Base-by-base conservation (phyloP, 2,113 vertebrate species). In the Etheostoma spectabile region DNA sequence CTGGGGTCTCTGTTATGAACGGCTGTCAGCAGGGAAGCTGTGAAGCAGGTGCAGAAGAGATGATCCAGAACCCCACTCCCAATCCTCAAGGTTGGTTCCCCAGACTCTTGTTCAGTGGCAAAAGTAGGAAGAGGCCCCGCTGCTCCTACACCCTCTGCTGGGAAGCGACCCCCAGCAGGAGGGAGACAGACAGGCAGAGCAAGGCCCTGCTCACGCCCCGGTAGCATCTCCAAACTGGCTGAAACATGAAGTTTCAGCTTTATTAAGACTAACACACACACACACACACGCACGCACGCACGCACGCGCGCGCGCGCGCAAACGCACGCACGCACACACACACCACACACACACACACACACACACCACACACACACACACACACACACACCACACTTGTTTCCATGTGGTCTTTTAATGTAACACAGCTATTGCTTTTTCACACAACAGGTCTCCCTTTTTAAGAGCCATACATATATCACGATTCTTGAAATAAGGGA, bases 11-110 rank as follows among this genome's bases (percentile, higher is more conserved):
- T 1, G 86, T 86, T 10, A 91, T 16, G 33, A 95, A 93, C 35
- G 94, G 69, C 94, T 95, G 88, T 96, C 95, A 10, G 94, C 95
- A 0, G 93, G 93, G 55, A 95, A 95, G 78, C 85, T 93, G 87
- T 94, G 87, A 6, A 95, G 91, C 42, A 95, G 90, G 69, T 95
- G 93, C 42, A 89, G 86, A 33, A 93, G 81, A 59, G 88, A 75
- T 6, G 88, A 89, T 67, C 95, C 95, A 24, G 95, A 96, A 8
- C 94, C 93, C 94, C 91, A 93, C 49, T 95, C 93, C 93, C 69
- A 85, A 42, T 92, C 90, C 24, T 85, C 91, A 2, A 79, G n/a
- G 24, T 89, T 6, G 79, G 24, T 35, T 87, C 77, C 10, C 78
- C 89, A 11, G 91, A 89, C 18, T 52, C 35, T 22, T 77, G 51